These are phyloP conservation scores for Xanthorhoe designata DNA, from an alignment of 2,888 invertebrate species.

Conservation along the genomic window DNA sequence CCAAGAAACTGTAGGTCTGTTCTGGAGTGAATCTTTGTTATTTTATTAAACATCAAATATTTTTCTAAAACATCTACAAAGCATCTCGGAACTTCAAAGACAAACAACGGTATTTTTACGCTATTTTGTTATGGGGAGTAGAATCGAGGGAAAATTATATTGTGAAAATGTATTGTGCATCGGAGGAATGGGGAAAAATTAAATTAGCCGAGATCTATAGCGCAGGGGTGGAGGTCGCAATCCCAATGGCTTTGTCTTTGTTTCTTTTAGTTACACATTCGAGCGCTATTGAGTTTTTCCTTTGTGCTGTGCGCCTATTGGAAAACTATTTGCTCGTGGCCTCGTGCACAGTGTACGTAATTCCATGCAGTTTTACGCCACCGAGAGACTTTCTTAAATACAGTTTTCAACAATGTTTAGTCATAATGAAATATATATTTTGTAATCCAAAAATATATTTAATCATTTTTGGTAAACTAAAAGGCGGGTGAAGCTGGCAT, in stretches of 20 bases:
- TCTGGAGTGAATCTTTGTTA: neutral
- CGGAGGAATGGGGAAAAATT: constrained; percentile 51
- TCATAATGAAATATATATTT: neutral
- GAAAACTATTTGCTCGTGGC: constrained; percentile 24
- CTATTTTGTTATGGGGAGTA: constrained; percentile 37
- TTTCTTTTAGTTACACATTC: constrained; percentile 34
- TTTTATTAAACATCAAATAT: constrained; percentile 1
- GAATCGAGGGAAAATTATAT: constrained; percentile 45
- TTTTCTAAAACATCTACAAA: constrained; percentile 3
- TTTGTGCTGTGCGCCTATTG: constrained; percentile 28
- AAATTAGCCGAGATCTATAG: constrained; percentile 51
- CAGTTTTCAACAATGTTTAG: neutral
- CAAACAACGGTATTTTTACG: constrained; percentile 38
- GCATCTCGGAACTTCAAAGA: constrained; percentile 26
- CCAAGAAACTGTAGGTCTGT: no score
- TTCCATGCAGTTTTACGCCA: neutral
- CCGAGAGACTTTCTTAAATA: neutral
- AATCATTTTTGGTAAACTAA: no score
- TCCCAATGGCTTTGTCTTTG: constrained; percentile 38
- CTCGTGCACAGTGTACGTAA: constrained; percentile 3
- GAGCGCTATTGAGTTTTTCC: constrained; percentile 33
- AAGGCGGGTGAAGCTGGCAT: no score
- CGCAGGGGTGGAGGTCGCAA: constrained; percentile 38
- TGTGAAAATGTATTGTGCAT: constrained; percentile 49
- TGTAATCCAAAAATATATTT: neutral